Evolutionary conservation across 2,888 invertebrate genomes (phyloP), one percentile per base, ranked within the genome.

Genomic region (Hirtodrosophila duncani): DNA sequence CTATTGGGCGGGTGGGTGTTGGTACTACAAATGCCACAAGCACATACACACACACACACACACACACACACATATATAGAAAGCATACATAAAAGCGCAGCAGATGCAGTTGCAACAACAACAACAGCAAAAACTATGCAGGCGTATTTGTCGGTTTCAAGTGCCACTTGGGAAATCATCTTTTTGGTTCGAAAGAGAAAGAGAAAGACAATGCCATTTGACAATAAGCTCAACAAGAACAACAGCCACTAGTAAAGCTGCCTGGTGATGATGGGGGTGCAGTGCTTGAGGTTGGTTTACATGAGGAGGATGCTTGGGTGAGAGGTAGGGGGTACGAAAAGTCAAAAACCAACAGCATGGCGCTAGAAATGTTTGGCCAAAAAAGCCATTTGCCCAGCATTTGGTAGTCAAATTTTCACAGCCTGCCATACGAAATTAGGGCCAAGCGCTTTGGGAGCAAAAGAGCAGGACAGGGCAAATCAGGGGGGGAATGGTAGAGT

Each of bases 141-240:
- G 56, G 42, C 65, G 64, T 67, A 77, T 77, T 80, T 80, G 67
- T 74, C 59, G 71, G 61, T 67, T 70, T 68, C 67, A 72, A 80
- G 66, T 67, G 66, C 55, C 82, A 68, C 81, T 78, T 70, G 78
- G 80, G 79, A 81, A 79, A 79, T 83, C 82, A 83, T 75, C 72
- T 70, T 67, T 67, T 59, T 58, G 64, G 55, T 49, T 53, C 34
- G 33, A 52, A 43, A 23, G 39, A 63, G 61, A 74, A 67, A 42
- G 33, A 52, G 45, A 23, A 44, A 63, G 61, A 74, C 70, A 63
- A 64, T 63, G 42, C 41, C 30, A 59, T 37, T 58, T 55, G 63
- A 65, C 65, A 65, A 63, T 57, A 52, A 57, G 52, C 55, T 45
- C 48, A 33, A 8, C 45, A 42, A 33, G n/a, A 29, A 30, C 29